phyloP scores from a whole-genome alignment of 2,888 invertebrate genomes.

The Deilephila elpenor region DNA sequence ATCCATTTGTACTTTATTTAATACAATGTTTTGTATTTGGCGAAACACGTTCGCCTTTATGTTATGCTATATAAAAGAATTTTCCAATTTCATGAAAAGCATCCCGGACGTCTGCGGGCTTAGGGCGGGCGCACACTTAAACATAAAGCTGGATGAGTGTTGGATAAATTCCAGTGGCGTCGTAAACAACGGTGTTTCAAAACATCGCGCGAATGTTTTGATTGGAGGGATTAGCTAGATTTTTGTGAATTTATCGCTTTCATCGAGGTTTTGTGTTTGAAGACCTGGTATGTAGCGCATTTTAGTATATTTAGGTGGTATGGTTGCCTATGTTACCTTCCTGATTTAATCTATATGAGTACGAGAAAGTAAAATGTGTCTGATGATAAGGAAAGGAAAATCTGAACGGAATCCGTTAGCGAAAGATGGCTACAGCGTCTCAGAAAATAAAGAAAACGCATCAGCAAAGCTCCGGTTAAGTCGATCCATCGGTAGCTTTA shows the following conservation, averaged over 20 bases:
- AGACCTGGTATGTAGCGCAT: background rate
- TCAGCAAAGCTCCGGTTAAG: too few relatives aligned
- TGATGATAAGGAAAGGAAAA: too few relatives aligned
- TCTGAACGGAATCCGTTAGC: too few relatives aligned
- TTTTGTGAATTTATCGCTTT: background rate
- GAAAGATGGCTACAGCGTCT: too few relatives aligned
- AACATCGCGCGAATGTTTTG: background rate
- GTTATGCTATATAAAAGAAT: constrained; percentile 38
- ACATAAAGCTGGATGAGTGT: constrained; percentile 14
- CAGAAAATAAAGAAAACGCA: too few relatives aligned
- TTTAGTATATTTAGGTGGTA: background rate
- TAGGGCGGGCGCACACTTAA: constrained; percentile 16
- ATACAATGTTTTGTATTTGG: constrained; percentile 40
- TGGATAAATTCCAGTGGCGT: background rate
- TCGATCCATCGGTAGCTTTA: too few relatives aligned
- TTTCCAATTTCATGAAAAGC: constrained; percentile 47
- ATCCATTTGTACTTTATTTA: constrained; percentile 26
- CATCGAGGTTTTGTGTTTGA: background rate
- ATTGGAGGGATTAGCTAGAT: background rate
- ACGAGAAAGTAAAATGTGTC: too few relatives aligned
- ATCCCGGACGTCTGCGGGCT: constrained; percentile 34
- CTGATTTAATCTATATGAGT: too few relatives aligned
- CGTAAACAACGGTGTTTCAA: background rate
- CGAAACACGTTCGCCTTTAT: constrained; percentile 37
- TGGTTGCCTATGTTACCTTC: too few relatives aligned